Percentiles rank a stretch among this genome's conserved stretches.
phyloP scores from a whole-genome alignment of 2,888 invertebrate species.

The Mellilla xanthometata region DNA sequence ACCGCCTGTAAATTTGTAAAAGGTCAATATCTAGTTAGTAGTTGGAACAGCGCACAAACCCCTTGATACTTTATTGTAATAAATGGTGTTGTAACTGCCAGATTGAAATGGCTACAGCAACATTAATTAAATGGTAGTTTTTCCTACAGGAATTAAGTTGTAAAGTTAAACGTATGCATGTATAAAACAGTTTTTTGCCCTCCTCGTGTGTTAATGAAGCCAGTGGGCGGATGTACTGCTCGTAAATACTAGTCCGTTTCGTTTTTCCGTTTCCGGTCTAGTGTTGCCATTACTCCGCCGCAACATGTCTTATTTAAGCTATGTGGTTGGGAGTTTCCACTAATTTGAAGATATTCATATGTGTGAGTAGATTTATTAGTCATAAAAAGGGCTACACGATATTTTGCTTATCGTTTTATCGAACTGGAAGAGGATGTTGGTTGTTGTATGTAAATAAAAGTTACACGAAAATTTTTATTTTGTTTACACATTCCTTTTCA shows the following conservation, averaged over 20 bases:
- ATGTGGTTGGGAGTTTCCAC: conserved; percentile 46
- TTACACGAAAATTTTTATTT: conserved; percentile 28
- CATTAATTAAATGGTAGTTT: conserved; percentile 20
- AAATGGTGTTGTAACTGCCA: conserved; percentile 10
- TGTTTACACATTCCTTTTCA: too few relatives aligned
- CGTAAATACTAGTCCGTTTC: conserved; percentile 79
- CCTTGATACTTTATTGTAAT: conserved; percentile 4
- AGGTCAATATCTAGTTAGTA: conserved; percentile 2
- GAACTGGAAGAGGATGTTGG: conserved; percentile 45
- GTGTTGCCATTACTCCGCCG: conserved; percentile 67
- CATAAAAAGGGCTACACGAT: conserved; percentile 50
- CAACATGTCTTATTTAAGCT: conserved; percentile 72
- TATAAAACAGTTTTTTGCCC: conserved; percentile 47
- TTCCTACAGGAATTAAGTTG: conserved; percentile 31
- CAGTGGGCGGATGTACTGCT: conserved; percentile 70
- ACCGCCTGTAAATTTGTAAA: conserved; percentile 2
- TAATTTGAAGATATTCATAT: conserved; percentile 60
- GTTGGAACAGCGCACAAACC: neutral
- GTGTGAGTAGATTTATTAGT: conserved; percentile 47
- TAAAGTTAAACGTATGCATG: conserved; percentile 43
- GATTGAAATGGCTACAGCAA: conserved; percentile 9
- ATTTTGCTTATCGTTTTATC: conserved; percentile 50
- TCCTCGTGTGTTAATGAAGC: conserved; percentile 62
- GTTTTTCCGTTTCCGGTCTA: conserved; percentile 76
- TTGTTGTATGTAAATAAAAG: conserved; percentile 40